Conservation (phyloP, 2,797 vertebrate species). For the Sebastes kiyomatsui region DNA sequence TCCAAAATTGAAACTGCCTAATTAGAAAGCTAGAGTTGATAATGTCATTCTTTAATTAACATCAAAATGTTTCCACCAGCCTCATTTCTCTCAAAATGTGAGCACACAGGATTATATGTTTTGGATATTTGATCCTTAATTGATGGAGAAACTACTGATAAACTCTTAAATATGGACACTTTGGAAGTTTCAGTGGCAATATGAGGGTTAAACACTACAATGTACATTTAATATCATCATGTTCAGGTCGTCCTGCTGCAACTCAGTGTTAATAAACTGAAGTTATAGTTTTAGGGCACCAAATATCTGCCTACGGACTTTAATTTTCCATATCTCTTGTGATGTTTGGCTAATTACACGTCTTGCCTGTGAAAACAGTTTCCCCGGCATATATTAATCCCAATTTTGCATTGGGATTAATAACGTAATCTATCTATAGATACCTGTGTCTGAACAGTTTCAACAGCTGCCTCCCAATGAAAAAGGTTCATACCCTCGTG, state of each 20-base stretch:
- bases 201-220: background rate
- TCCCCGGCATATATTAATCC: background rate
- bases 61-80: background rate
- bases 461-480: background rate
- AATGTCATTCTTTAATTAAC: too few species aligned
- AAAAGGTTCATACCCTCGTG: background rate
- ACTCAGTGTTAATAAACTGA: background rate
- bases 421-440: background rate
- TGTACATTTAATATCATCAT: background rate
- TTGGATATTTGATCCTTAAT: background rate
- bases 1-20: background rate
- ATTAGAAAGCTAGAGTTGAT: too few species aligned
- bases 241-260: background rate
- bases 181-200: background rate
- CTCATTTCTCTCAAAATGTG: background rate
- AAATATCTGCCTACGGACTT: accelerated
- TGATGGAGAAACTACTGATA: background rate
- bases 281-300: background rate
- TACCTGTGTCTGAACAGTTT: background rate
- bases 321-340: too few species aligned
- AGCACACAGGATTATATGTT: background rate
- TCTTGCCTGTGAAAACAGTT: background rate
- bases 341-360: background rate
- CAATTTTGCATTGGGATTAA: background rate
- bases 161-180: background rate